phyloP scores from a whole-genome alignment of 2,888 invertebrate genomes.

The Rhagonycha fulva region DNA sequence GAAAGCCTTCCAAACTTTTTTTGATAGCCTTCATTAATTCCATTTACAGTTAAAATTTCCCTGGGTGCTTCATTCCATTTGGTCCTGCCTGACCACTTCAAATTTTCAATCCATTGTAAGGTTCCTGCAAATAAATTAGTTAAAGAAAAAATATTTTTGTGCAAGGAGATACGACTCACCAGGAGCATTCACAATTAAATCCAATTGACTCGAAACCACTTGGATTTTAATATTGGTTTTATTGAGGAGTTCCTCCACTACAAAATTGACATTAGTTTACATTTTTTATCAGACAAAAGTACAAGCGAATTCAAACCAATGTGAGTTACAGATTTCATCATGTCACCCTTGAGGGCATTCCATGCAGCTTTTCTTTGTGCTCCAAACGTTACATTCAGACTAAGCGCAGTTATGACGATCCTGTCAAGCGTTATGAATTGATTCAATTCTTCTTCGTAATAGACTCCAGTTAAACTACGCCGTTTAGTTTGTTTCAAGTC shows the following conservation, averaged over 20 bases:
- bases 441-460: constrained; percentile 49
- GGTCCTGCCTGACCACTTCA: constrained; percentile 68
- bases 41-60: constrained; percentile 62
- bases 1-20: constrained; percentile 70
- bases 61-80: constrained; percentile 63
- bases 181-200: constrained; percentile 81
- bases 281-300: not conserved
- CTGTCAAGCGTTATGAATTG: constrained; percentile 76
- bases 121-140: constrained; percentile 33
- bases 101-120: constrained; percentile 68
- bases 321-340: constrained; percentile 78
- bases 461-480: constrained; percentile 11
- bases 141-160: not conserved
- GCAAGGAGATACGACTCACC: constrained; percentile 60
- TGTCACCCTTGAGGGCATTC: constrained; percentile 64
- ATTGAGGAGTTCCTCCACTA: constrained; percentile 71
- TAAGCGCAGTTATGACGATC: constrained; percentile 66
- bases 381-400: constrained; percentile 72
- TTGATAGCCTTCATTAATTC: constrained; percentile 71
- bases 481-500: constrained; percentile 61
- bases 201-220: constrained; percentile 79
- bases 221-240: constrained; percentile 68
- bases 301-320: constrained; percentile 39
- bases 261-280: constrained; percentile 32
- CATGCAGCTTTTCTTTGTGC: constrained; percentile 66